These are phyloP conservation scores for Drosophila anomelani DNA, from an alignment of 2,888 invertebrate genomes.

Conservation along the genomic window DNA sequence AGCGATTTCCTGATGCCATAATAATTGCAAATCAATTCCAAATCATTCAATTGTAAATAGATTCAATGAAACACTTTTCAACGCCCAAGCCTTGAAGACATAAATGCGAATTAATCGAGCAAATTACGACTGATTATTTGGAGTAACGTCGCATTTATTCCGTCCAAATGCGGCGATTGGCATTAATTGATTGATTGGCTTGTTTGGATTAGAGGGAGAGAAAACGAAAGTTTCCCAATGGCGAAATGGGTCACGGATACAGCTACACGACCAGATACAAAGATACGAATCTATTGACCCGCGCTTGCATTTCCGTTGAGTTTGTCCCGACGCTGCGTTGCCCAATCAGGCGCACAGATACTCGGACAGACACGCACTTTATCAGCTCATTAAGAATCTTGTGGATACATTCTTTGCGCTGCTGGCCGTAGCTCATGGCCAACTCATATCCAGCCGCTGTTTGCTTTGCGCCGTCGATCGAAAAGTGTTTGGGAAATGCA, in stretches of 20 bases:
- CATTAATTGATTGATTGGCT: slow-evolving; percentile 78
- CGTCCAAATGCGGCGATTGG: slow-evolving; percentile 55
- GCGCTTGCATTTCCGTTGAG: slow-evolving; percentile 50
- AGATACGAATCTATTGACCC: slow-evolving; percentile 50
- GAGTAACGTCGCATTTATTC: slow-evolving; percentile 52
- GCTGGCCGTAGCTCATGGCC: slow-evolving; percentile 62
- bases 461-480: slow-evolving; percentile 55
- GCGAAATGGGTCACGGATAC: slow-evolving; percentile 68
- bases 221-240: slow-evolving; percentile 66
- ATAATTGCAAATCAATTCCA: slow-evolving; percentile 70
- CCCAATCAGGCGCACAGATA: slow-evolving; percentile 62
- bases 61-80: slow-evolving; percentile 42
- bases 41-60: slow-evolving; percentile 67
- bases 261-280: slow-evolving; percentile 42
- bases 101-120: slow-evolving; percentile 68
- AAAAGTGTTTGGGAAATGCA: slow-evolving; percentile 69
- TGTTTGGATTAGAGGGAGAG: slow-evolving; percentile 67
- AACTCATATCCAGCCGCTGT: slow-evolving; percentile 56
- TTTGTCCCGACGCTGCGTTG: slow-evolving; percentile 25
- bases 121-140: slow-evolving; percentile 69
- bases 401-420: slow-evolving; percentile 30
- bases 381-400: slow-evolving; percentile 56
- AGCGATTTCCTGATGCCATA: slow-evolving; percentile 39
- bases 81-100: slow-evolving; percentile 40
- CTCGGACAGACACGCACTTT: slow-evolving; percentile 49